These are phyloP conservation scores for Coptodon rendalli DNA, from an alignment of 2,113 vertebrate species.

Conservation along the genomic window DNA sequence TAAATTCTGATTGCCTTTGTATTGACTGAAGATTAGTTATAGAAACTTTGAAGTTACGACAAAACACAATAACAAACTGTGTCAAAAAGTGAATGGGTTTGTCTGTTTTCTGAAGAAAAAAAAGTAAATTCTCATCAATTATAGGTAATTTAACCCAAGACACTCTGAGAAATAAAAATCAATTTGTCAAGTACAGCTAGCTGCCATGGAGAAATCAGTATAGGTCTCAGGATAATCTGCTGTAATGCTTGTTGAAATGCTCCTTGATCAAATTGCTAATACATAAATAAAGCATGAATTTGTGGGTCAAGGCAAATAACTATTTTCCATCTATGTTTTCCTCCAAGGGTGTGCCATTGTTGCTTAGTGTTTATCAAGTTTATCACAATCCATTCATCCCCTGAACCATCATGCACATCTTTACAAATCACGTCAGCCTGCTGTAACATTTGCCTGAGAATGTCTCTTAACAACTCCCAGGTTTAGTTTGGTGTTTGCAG, in stretches of 20 bases:
- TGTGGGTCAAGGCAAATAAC: background rate
- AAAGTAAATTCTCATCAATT: background rate
- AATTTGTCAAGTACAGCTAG: background rate
- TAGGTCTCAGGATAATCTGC: background rate
- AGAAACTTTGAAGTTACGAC: background rate
- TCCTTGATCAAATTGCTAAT: background rate
- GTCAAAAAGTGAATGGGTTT: background rate
- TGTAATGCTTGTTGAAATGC: background rate
- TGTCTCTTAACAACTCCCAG: background rate
- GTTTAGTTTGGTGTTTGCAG: background rate
- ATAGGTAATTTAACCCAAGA: background rate
- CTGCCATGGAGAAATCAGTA: background rate
- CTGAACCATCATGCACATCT: background rate
- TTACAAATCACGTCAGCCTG: constrained; percentile 18
- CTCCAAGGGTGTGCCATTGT: background rate
- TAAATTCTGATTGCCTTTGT: background rate
- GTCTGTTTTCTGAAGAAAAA: background rate
- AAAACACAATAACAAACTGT: background rate
- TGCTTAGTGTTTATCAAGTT: background rate
- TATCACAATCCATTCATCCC: background rate
- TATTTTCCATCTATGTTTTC: background rate
- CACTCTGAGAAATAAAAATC: background rate
- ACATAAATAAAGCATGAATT: background rate
- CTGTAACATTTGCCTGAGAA: background rate
- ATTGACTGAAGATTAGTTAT: background rate